These are phyloP conservation scores for Quadriops clusia DNA, from an alignment of 2,888 invertebrate genomes.

Conservation along the genomic window DNA sequence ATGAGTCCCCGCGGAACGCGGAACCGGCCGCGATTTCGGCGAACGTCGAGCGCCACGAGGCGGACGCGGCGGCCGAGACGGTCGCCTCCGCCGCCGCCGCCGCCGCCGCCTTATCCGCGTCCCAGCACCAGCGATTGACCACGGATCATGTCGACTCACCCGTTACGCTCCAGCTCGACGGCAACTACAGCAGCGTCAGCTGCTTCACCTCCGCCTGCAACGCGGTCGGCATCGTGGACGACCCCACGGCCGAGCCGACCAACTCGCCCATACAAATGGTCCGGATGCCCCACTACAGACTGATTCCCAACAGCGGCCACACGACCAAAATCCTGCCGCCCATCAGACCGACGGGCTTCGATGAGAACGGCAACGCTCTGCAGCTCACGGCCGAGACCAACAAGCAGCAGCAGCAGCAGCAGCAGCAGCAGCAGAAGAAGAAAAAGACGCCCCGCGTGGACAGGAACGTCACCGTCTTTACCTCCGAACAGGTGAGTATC, in stretches of 20 bases:
- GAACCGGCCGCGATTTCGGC: constrained; percentile 6
- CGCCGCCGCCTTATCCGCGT: constrained; percentile 8
- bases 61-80: constrained; percentile 10
- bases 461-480: constrained; percentile 32
- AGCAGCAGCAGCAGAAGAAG: constrained; percentile 39
- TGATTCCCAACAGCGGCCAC: constrained; percentile 7
- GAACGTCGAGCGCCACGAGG: too few species aligned
- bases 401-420: constrained; percentile 37
- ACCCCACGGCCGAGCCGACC: too few species aligned
- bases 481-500: constrained; percentile 36
- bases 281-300: constrained; percentile 3
- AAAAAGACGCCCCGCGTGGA: constrained; percentile 49
- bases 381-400: constrained; percentile 41
- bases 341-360: too few species aligned
- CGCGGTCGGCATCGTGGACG: too few species aligned
- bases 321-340: too few species aligned
- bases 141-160: too few species aligned
- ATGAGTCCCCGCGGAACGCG: too few species aligned
- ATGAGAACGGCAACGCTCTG: constrained; percentile 72
- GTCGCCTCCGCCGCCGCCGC: constrained; percentile 38
- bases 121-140: too few species aligned
- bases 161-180: too few species aligned
- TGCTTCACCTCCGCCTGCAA: too few species aligned
- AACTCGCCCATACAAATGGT: too few species aligned
- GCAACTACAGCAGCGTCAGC: too few species aligned